phyloP scores from a whole-genome alignment of 1,140 invertebrate genomes.

The Rhopalosiphum maidis region DNA sequence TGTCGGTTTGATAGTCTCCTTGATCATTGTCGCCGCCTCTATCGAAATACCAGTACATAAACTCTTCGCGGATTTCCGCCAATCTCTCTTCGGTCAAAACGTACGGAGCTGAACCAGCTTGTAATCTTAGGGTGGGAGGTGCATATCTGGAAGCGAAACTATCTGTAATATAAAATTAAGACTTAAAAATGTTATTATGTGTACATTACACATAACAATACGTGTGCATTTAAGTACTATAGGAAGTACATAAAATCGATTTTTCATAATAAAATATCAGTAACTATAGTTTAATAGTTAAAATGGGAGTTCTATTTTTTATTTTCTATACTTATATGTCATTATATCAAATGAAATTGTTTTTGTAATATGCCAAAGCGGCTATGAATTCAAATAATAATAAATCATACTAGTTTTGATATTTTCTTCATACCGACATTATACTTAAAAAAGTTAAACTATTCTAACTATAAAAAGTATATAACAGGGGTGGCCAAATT shows the following conservation, averaged over 20 bases:
- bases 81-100: conserved; percentile 70
- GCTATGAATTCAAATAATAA: too few species aligned
- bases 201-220: too few species aligned
- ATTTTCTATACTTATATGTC: background rate
- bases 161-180: conserved; percentile 18
- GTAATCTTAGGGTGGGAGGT: conserved; percentile 52
- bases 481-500: too few species aligned
- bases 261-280: too few species aligned
- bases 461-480: too few species aligned
- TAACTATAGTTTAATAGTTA: too few species aligned
- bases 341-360: background rate
- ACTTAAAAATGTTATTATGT: background rate
- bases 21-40: conserved; percentile 74
- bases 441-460: background rate
- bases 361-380: too few species aligned
- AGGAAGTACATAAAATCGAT: too few species aligned
- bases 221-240: too few species aligned
- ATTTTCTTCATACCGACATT: too few species aligned
- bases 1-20: conserved; percentile 83
- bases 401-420: too few species aligned
- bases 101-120: conserved; percentile 56
- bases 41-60: conserved; percentile 89
- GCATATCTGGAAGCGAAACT: conserved; percentile 56
- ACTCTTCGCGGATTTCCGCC: conserved; percentile 72
- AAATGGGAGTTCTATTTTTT: background rate